A percentile compares a stretch with the other conserved stretches of the same genome.
These are phyloP conservation scores for Tenebrio molitor DNA, from an alignment of 1,140 invertebrate genomes.

Conservation along the genomic window DNA sequence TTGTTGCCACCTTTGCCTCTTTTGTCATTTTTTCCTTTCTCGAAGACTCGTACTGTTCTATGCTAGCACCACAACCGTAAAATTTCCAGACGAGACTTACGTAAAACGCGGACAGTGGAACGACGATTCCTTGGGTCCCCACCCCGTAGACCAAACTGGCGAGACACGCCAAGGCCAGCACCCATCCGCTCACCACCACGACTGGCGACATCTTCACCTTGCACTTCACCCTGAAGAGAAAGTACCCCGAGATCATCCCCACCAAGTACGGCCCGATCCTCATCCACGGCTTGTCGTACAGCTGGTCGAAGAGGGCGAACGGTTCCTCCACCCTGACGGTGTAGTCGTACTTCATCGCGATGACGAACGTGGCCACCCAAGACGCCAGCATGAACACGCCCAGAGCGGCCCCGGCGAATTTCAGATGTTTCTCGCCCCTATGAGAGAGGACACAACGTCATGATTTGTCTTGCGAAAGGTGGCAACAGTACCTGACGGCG, in stretches of 20 bases:
- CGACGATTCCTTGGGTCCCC: constrained; percentile 77
- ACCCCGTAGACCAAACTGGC: constrained; percentile 82
- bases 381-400: constrained; percentile 76
- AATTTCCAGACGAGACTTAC: constrained; percentile 71
- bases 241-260: constrained; percentile 83
- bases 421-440: constrained; percentile 62
- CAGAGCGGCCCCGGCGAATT: constrained; percentile 70
- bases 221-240: constrained; percentile 79
- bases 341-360: constrained; percentile 82
- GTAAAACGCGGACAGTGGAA: constrained; percentile 77
- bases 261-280: constrained; percentile 85
- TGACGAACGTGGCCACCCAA: constrained; percentile 80
- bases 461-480: too few relatives aligned
- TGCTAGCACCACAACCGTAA: too few relatives aligned
- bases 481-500: constrained; percentile 86
- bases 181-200: constrained; percentile 74
- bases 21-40: not conserved
- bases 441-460: constrained; percentile 64
- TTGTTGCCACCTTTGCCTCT: too few relatives aligned
- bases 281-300: constrained; percentile 90
- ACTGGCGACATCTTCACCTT: constrained; percentile 75
- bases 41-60: too few relatives aligned
- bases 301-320: constrained; percentile 84
- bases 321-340: constrained; percentile 84
- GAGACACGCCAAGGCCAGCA: constrained; percentile 71